phyloP scores from a whole-genome alignment of 2,797 vertebrate genomes.

The Dermochelys coriacea region DNA sequence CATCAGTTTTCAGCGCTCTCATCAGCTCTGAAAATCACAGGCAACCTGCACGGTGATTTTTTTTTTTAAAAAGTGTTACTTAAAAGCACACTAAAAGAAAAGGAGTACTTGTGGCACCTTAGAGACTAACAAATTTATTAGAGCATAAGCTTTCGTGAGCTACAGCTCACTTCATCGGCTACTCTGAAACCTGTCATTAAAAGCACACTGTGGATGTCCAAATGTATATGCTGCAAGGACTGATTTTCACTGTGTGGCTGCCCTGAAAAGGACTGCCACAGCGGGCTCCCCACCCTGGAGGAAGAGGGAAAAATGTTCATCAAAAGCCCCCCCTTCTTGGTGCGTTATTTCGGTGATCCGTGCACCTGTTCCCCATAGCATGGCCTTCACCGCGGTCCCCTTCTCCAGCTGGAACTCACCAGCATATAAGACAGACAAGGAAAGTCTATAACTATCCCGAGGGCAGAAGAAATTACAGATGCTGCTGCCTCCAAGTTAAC shows the following conservation, averaged over 20 bases:
- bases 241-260: not conserved
- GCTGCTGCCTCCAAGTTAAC: rapidly evolving
- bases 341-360: not conserved
- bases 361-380: not conserved
- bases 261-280: not conserved
- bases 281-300: not conserved
- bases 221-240: not conserved
- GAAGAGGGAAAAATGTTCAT: not conserved
- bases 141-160: too few species aligned
- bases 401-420: rapidly evolving
- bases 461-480: not conserved
- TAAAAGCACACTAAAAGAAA: not conserved
- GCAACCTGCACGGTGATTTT: not conserved
- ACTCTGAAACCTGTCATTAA: too few species aligned
- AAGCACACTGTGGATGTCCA: not conserved
- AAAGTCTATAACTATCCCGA: not conserved
- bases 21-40: not conserved
- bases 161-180: too few species aligned
- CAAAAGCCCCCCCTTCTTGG: not conserved
- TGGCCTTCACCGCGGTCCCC: rapidly evolving
- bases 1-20: not conserved
- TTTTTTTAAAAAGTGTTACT: not conserved
- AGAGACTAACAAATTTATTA: too few species aligned
- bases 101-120: too few species aligned
- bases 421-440: not conserved